Conservation (phyloP, 2,113 vertebrate species). For the Hystrix brachyura region DNA sequence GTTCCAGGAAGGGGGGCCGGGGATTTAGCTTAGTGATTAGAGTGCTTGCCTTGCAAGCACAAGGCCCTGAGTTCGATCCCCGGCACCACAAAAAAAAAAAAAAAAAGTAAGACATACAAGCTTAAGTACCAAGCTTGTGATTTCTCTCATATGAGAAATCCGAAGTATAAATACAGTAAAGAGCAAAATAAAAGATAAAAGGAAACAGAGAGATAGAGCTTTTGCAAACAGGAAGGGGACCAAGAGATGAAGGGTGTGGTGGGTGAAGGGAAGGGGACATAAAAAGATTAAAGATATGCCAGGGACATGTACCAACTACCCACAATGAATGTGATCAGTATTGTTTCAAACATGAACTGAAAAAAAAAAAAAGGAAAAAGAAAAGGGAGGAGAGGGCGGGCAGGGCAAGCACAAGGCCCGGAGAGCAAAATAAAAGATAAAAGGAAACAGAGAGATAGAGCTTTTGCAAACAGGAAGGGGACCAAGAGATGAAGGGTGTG, state of each 20-base stretch:
- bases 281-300: neutral
- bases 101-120: neutral
- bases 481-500: neutral
- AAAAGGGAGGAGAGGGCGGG: no score
- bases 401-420: no score
- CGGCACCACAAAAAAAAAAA: no score
- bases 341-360: neutral
- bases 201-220: neutral
- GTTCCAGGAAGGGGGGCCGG: neutral
- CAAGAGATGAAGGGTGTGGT: neutral
- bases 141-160: neutral
- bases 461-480: neutral
- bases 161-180: neutral
- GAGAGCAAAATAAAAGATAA: neutral
- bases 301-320: neutral
- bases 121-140: neutral
- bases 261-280: neutral
- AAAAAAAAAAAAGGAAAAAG: neutral
- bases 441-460: neutral
- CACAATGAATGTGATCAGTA: neutral
- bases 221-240: neutral
- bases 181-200: neutral
- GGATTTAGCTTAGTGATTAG: no score
- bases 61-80: no score
- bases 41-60: no score